A percentile compares a stretch with the other conserved stretches of the same genome.
phyloP scores from a whole-genome alignment of 2,113 vertebrate species.

The Bos taurus region ARS-UCD2.0 NC_037350.1:43500001-43500500 shows the following conservation, averaged over 20 bases:
- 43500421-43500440: neutral
- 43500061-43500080: too few relatives aligned
- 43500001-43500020: neutral
- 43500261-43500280: neutral
- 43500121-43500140: too few relatives aligned
- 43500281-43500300: neutral
- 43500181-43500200: neutral
- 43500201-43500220: neutral
- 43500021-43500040: neutral
- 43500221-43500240: neutral
- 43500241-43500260: neutral
- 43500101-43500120: too few relatives aligned
- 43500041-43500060: neutral
- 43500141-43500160: too few relatives aligned
- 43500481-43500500: neutral
- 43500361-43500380: neutral
- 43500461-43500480: neutral
- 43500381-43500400: neutral
- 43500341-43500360: rapidly evolving
- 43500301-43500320: neutral
- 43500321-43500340: neutral
- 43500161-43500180: too few relatives aligned
- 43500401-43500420: neutral
- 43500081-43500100: too few relatives aligned
- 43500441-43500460: neutral